Conservation (phyloP, 2,113 vertebrate species). For the Camelus dromedarius region DNA sequence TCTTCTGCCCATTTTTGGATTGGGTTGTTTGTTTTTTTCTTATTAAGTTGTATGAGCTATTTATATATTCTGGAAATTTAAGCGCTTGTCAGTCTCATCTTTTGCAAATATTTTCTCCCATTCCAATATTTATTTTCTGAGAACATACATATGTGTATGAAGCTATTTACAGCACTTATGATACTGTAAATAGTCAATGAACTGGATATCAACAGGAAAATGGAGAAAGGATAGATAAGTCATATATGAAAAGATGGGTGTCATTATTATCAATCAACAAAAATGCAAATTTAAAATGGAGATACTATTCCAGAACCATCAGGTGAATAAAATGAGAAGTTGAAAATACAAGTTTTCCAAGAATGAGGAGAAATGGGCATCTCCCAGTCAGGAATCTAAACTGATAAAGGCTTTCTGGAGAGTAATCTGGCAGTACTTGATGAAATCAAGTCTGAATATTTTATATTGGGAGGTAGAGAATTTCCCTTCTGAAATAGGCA, state of each 20-base stretch:
- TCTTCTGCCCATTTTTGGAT: no score
- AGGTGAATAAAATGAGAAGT: background rate
- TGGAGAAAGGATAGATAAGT: background rate
- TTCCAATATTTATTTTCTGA: background rate
- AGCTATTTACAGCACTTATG: background rate
- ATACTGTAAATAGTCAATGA: background rate
- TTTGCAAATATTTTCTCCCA: no score
- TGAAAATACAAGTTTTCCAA: background rate
- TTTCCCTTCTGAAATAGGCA: background rate
- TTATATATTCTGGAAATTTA: no score
- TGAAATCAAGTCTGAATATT: conserved; percentile 28
- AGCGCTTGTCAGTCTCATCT: no score
- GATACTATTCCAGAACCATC: background rate
- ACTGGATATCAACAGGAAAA: background rate
- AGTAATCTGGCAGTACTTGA: background rate
- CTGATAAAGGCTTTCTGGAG: background rate
- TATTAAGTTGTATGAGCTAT: no score
- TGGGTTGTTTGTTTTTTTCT: no score
- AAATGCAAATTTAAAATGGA: conserved; percentile 11
- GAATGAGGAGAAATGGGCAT: background rate
- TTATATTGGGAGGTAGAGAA: background rate
- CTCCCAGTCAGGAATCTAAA: background rate
- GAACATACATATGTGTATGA: background rate
- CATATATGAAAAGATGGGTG: background rate
- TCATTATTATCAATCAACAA: background rate